Evolutionary conservation across 2,797 vertebrate genomes (phyloP).

Genomic region (Pygocentrus nattereri): DNA sequence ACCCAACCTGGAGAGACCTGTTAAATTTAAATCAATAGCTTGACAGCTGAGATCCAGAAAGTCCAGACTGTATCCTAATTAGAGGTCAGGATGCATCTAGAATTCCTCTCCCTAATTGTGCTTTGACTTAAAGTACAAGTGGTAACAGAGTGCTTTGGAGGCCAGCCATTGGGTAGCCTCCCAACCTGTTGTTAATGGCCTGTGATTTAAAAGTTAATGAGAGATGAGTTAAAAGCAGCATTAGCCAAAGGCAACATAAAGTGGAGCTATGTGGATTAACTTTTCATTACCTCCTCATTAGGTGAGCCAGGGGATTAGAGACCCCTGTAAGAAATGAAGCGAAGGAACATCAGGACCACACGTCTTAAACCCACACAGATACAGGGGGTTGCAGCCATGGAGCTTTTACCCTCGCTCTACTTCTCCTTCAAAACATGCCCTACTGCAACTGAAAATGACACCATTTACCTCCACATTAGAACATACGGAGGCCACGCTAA

Average conservation of each 20-base stretch:
- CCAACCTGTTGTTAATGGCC: slow-evolving; percentile 82
- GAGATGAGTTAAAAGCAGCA: slow-evolving; percentile 80
- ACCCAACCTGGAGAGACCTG: slow-evolving; percentile 60
- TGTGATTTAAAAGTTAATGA: slow-evolving; percentile 85
- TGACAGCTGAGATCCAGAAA: slow-evolving; percentile 74
- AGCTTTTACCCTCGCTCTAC: slow-evolving; percentile 67
- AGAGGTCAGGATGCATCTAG: slow-evolving; percentile 65
- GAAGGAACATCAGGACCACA: slow-evolving; percentile 74
- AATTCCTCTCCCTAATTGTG: slow-evolving; percentile 73
- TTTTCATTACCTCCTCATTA: slow-evolving; percentile 85
- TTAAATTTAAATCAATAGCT: slow-evolving; percentile 76
- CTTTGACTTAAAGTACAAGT: slow-evolving; percentile 74
- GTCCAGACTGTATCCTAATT: slow-evolving; percentile 76
- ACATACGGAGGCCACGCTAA: slow-evolving; percentile 69
- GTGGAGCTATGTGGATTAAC: slow-evolving; percentile 81
- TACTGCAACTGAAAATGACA: slow-evolving; percentile 63
- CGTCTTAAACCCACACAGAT: slow-evolving; percentile 66
- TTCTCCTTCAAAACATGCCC: slow-evolving; percentile 56
- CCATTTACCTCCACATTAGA: slow-evolving; percentile 73
- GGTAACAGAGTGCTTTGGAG: slow-evolving; percentile 62
- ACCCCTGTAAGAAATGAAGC: slow-evolving; percentile 76
- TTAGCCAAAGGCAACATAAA: slow-evolving; percentile 81
- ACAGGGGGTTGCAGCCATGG: slow-evolving; percentile 64
- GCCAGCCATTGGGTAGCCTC: slow-evolving; percentile 72
- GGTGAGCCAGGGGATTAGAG: slow-evolving; percentile 78